Conservation (phyloP, 2,888 invertebrate species). For the Chaetoderma sp. region DNA sequence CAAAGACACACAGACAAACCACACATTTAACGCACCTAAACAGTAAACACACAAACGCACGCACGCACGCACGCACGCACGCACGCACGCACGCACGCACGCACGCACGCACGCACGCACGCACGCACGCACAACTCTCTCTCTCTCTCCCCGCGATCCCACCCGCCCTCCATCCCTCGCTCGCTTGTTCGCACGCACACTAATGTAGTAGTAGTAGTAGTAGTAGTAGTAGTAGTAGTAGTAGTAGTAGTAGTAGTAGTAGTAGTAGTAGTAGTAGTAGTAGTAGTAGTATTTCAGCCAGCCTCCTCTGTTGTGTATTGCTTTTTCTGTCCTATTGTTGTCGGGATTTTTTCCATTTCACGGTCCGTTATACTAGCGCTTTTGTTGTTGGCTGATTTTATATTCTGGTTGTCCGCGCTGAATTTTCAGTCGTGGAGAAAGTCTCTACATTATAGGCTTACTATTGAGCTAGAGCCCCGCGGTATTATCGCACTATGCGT, state of each 20-base stretch:
- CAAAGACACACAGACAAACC: not conserved
- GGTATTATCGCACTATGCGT: too few relatives aligned
- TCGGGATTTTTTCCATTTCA: too few relatives aligned
- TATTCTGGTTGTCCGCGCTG: too few relatives aligned
- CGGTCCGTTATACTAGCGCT: too few relatives aligned
- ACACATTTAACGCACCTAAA: not conserved
- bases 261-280: not conserved
- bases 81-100: not conserved
- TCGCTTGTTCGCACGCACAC: not conserved
- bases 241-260: not conserved
- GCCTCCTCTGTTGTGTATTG: too few relatives aligned
- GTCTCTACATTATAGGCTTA: too few relatives aligned
- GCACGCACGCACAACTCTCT: not conserved
- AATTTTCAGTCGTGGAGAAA: too few relatives aligned
- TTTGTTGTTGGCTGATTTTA: too few relatives aligned
- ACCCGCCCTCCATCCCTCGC: not conserved
- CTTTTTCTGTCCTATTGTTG: too few relatives aligned
- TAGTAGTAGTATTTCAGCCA: too few relatives aligned
- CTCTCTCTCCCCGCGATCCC: not conserved
- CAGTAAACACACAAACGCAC: not conserved
- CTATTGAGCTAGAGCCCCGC: too few relatives aligned
- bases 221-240: not conserved
- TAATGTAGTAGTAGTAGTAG: not conserved
- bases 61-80: not conserved
- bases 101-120: not conserved